phyloP scores from a whole-genome alignment of 2,113 vertebrate genomes.

The Pantherophis guttatus region DNA sequence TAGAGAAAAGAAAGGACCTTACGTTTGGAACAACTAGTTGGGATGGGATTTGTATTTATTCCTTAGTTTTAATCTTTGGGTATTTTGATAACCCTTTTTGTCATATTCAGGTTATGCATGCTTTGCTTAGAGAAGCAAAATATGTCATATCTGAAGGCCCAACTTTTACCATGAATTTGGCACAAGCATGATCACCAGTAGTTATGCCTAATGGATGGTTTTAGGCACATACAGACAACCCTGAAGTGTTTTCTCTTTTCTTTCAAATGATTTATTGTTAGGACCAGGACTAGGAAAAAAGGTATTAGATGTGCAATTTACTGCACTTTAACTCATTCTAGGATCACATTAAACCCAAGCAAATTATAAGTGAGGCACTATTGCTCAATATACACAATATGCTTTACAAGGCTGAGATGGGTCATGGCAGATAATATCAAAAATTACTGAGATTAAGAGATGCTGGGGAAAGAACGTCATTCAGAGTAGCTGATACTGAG shows the following conservation, averaged over 20 bases:
- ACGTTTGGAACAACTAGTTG: not conserved
- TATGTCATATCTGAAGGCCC: not conserved
- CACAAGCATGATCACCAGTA: not conserved
- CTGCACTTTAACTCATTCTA: not conserved
- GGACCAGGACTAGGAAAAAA: not conserved
- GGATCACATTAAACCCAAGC: not conserved
- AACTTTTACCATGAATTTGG: not conserved
- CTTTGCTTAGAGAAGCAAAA: not conserved
- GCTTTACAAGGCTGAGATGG: not conserved
- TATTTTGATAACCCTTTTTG: not conserved
- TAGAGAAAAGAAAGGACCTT: not conserved
- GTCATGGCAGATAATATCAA: not conserved
- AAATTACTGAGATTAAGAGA: not conserved
- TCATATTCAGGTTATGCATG: not conserved
- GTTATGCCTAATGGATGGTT: not conserved
- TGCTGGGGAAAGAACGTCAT: not conserved
- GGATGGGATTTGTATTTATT: not conserved
- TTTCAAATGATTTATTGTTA: not conserved
- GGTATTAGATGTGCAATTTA: not conserved
- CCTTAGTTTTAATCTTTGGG: not conserved
- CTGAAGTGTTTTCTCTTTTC: not conserved
- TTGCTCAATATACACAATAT: not conserved
- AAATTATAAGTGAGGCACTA: not conserved
- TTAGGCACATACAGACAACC: not conserved
- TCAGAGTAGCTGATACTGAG: not conserved